These are phyloP conservation scores for Discoglossus pictus DNA, from an alignment of 2,797 vertebrate genomes.

Conservation along the genomic window DNA sequence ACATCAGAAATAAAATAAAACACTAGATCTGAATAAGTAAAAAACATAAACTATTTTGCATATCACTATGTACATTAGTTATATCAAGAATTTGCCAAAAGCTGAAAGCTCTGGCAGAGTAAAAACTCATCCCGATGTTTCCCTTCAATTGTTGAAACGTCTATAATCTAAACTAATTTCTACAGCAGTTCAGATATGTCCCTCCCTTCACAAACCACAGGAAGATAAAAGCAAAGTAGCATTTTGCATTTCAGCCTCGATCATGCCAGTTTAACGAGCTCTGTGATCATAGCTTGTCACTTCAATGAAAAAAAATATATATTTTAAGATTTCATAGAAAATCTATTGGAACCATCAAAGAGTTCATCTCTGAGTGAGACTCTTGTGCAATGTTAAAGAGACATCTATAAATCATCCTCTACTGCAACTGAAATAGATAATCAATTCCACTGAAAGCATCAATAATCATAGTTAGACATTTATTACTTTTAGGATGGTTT, in stretches of 20 bases:
- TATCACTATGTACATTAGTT: constrained; percentile 1
- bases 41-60: neutral
- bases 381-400: constrained; percentile 65
- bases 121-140: too few species aligned
- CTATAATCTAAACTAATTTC: neutral
- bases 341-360: constrained; percentile 54
- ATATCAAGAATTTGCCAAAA: neutral
- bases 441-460: constrained; percentile 93
- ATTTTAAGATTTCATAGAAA: constrained; percentile 59
- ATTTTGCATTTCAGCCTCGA: neutral
- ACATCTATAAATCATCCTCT: constrained; percentile 72
- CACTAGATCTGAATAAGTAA: too few species aligned
- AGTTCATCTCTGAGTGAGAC: constrained; percentile 65
- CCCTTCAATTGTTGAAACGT: neutral
- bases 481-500: constrained; percentile 90
- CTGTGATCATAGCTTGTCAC: constrained; percentile 15
- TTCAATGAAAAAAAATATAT: too few species aligned
- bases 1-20: too few species aligned
- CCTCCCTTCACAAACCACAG: neutral
- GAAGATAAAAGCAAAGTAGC: neutral
- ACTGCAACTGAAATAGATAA: constrained; percentile 80
- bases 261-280: constrained; percentile 6
- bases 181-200: neutral
- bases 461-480: constrained; percentile 90
- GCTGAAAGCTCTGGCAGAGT: too few species aligned